phyloP scores from a whole-genome alignment of 1,140 invertebrate genomes.

The Tribolium castaneum region DNA sequence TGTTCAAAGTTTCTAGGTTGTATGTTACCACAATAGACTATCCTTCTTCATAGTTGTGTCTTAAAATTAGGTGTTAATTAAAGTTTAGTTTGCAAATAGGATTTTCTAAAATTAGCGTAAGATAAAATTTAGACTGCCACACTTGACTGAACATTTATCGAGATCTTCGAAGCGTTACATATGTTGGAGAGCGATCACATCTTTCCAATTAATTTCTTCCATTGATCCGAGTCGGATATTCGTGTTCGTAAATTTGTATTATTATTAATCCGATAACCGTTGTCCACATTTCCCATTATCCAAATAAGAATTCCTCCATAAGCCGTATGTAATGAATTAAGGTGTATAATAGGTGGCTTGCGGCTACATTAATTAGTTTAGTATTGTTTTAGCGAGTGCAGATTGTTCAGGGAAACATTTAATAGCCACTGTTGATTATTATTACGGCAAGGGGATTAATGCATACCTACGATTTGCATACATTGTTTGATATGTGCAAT shows the following conservation, averaged over 20 bases:
- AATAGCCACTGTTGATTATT: constrained; percentile 34
- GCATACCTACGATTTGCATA: constrained; percentile 35
- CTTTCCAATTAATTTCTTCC: constrained; percentile 28
- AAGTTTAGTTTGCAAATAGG: background rate
- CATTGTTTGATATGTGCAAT: constrained; percentile 30
- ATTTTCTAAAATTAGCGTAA: background rate
- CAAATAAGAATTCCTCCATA: constrained; percentile 53
- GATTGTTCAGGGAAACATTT: constrained; percentile 43
- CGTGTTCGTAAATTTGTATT: constrained; percentile 48
- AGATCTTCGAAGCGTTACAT: background rate
- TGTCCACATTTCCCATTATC: constrained; percentile 34
- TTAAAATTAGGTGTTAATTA: no score
- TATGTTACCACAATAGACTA: background rate
- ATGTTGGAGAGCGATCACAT: constrained; percentile 13
- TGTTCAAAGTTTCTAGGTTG: background rate
- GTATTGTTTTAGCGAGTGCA: constrained; percentile 53
- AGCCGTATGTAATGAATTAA: constrained; percentile 51
- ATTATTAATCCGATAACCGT: constrained; percentile 46
- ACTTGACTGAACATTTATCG: background rate
- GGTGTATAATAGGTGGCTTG: constrained; percentile 52
- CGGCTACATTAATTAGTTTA: constrained; percentile 51
- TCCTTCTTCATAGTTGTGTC: background rate
- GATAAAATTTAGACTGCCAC: background rate
- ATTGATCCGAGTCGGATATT: constrained; percentile 3
- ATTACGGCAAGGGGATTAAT: constrained; percentile 27